A percentile compares a stretch with the other conserved stretches of the same genome.
Evolutionary conservation across 2,113 vertebrate species (phyloP).

Genomic region (Sturnus vulgaris): DNA sequence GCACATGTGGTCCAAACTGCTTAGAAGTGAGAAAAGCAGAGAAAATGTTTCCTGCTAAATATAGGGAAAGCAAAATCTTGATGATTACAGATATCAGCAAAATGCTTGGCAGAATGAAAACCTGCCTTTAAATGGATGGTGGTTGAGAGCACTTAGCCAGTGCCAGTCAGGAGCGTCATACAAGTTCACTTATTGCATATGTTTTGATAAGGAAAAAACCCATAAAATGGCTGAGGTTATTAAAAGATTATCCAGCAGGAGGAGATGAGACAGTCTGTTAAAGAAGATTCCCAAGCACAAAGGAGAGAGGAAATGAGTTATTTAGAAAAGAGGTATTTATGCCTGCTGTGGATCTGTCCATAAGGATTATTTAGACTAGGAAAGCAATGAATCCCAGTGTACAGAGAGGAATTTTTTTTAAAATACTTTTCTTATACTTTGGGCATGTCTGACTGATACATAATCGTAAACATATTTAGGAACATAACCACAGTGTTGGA

Average conservation of each 20-base stretch:
- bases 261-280: not conserved
- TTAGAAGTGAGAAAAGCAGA: not conserved
- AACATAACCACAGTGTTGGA: not conserved
- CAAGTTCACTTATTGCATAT: not conserved
- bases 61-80: not conserved
- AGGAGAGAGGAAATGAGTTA: not conserved
- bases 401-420: not conserved
- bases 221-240: not conserved
- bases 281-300: slow-evolving; percentile 3
- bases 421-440: not conserved
- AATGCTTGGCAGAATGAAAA: not conserved
- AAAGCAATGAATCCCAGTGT: not conserved
- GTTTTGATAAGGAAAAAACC: not conserved
- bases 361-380: not conserved
- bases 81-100: not conserved
- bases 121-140: not conserved
- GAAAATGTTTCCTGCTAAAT: not conserved
- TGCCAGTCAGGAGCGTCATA: not conserved
- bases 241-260: slow-evolving; percentile 37
- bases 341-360: not conserved
- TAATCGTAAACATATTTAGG: not conserved
- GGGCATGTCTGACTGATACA: not conserved
- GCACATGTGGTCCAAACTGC: not conserved
- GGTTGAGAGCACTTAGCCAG: not conserved
- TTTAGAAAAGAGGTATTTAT: slow-evolving; percentile 13